Base-by-base conservation (phyloP, 2,888 invertebrate genomes). In the Cerastoderma edule region DNA sequence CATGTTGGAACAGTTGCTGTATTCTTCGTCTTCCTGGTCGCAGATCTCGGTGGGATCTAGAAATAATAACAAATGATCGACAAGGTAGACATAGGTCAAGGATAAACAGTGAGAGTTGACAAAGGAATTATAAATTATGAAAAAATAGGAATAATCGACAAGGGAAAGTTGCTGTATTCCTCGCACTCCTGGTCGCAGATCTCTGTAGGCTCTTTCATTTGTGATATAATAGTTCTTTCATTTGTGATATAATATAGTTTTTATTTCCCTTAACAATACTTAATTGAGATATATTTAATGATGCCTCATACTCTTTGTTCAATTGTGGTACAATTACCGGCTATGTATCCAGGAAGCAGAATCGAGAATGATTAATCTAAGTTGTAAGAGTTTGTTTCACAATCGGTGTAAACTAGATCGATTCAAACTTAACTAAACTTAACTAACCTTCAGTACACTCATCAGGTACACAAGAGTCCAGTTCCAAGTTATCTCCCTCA, bases 401-500 rank as follows among this genome's bases (percentile, higher is more conserved):
- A n/a, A n/a, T n/a, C n/a, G n/a, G n/a, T n/a, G n/a, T n/a, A n/a
- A n/a, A n/a, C n/a, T n/a, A n/a, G n/a, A n/a, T n/a, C n/a, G n/a
- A n/a, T n/a, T n/a, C n/a, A n/a, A n/a, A n/a, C n/a, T n/a, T n/a
- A n/a, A n/a, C n/a, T n/a, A n/a, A n/a, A n/a, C n/a, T 24, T 30
- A 13, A 35, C 65, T 22, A 4, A 66, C 66, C 46, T 66, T 66
- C 72, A 2, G 44, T 3, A 53, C 72, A 72, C 13, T 27, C 39
- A 19, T 57, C 67, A 10, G 35, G 35, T 24, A 64, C 64, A 46
- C 71, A 71, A 19, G 71, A 48, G 10, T 71, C 71, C 39, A 71
- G 53, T 48, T 72, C 72, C 48, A 67, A 6, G 4, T 32, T 22
- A n/a, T 72, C 67, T 22, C 72, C 72, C 4, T 65, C 72, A 63